phyloP scores from a whole-genome alignment of 2,888 invertebrate genomes.

The Hypomecis punctinalis region DNA sequence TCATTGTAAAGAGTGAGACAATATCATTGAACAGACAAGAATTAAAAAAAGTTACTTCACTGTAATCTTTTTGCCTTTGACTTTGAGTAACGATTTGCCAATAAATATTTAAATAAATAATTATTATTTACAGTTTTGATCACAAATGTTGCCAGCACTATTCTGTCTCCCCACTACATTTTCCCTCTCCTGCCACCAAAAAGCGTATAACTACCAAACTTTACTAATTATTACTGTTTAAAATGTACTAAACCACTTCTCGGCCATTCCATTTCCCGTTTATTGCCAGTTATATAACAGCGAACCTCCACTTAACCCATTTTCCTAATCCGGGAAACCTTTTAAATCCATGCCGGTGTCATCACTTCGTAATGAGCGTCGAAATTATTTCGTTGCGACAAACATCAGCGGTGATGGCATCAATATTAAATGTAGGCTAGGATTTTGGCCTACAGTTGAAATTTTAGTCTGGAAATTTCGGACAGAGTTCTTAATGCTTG shows the following conservation, averaged over 20 bases:
- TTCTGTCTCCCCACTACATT: no score
- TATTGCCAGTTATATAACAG: constrained; percentile 25
- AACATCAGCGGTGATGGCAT: constrained; percentile 29
- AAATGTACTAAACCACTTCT: constrained; percentile 13
- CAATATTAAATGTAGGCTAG: constrained; percentile 28
- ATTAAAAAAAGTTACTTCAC: no score
- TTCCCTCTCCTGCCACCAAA: background rate
- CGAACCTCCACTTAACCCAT: constrained; percentile 31
- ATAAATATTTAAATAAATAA: no score
- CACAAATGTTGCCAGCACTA: background rate
- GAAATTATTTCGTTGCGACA: constrained; percentile 32
- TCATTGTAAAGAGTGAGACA: no score
- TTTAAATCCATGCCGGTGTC: constrained; percentile 34
- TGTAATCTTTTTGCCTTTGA: no score
- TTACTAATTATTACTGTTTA: constrained; percentile 14
- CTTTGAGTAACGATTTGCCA: no score
- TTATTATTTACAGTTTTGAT: no score
- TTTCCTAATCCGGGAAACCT: constrained; percentile 35
- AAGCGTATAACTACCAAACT: constrained; percentile 1
- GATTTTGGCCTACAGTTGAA: constrained; percentile 8
- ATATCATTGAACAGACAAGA: no score
- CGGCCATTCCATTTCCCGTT: constrained; percentile 20
- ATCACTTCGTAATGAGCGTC: constrained; percentile 32
- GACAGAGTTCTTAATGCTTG: background rate
- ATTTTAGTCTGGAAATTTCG: background rate